A percentile compares a stretch with the other conserved stretches of the same genome.
phyloP scores from a whole-genome alignment of 2,888 invertebrate species.

The Nysson spinosus region DNA sequence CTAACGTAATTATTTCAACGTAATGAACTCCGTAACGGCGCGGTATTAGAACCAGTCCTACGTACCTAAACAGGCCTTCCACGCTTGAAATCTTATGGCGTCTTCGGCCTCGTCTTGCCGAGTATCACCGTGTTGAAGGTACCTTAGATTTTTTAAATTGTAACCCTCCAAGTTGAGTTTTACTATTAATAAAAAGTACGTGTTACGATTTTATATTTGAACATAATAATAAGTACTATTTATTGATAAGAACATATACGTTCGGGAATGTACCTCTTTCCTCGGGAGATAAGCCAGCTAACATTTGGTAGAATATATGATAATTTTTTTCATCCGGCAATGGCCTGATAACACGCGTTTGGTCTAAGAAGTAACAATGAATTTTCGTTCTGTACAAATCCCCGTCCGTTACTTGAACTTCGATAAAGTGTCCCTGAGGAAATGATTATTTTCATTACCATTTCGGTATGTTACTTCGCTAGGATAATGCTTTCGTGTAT shows the following conservation, averaged over 20 bases:
- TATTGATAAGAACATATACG: too few relatives aligned
- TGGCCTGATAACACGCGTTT: constrained; percentile 93
- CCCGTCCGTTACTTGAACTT: constrained; percentile 96
- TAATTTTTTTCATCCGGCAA: constrained; percentile 94
- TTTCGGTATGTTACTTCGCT: too few relatives aligned
- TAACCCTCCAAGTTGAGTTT: constrained; percentile 93
- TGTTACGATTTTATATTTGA: too few relatives aligned
- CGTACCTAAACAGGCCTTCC: constrained; percentile 91
- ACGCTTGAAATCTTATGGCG: constrained; percentile 88
- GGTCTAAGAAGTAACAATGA: constrained; percentile 96
- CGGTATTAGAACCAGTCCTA: neutral
- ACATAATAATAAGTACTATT: too few relatives aligned
- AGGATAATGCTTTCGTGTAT: too few relatives aligned
- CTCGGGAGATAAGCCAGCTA: constrained; percentile 91
- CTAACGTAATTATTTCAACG: neutral
- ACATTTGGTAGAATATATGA: constrained; percentile 97
- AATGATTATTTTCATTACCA: neutral
- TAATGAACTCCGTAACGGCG: neutral
- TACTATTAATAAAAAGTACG: constrained; percentile 75
- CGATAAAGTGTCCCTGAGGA: constrained; percentile 94
- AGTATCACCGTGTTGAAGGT: constrained; percentile 87
- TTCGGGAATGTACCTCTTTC: constrained; percentile 81
- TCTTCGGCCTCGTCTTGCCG: constrained; percentile 86
- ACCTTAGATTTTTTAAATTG: constrained; percentile 88
- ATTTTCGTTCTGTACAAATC: constrained; percentile 96